phyloP scores from a whole-genome alignment of 2,797 vertebrate genomes.

The Spondyliosoma cantharus region DNA sequence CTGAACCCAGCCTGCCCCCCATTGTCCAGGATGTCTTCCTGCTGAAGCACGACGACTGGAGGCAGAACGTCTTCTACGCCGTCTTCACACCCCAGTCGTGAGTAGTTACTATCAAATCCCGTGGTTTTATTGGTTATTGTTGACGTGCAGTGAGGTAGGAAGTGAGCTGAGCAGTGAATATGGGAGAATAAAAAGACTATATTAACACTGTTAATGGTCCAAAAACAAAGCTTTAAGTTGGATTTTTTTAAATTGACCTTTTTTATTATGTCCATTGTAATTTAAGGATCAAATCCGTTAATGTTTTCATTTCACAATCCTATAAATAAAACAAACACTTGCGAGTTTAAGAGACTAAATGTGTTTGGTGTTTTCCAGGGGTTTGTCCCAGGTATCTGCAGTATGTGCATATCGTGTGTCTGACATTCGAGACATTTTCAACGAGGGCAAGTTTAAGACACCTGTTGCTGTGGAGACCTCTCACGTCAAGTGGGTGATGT shows the following conservation, averaged over 20 bases:
- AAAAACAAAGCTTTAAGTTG: background rate
- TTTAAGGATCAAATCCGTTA: background rate
- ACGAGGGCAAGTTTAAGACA: slow-evolving; percentile 85
- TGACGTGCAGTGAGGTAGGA: background rate
- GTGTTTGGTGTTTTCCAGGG: slow-evolving; percentile 66
- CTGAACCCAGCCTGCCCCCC: slow-evolving; percentile 83
- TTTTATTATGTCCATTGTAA: background rate
- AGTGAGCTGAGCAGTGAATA: background rate
- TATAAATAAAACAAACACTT: background rate
- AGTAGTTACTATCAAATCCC: slow-evolving; percentile 47
- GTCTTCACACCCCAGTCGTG: slow-evolving; percentile 86
- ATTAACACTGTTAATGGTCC: background rate
- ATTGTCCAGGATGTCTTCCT: slow-evolving; percentile 88
- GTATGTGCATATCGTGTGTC: slow-evolving; percentile 78
- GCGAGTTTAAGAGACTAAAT: background rate
- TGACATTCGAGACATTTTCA: slow-evolving; percentile 79
- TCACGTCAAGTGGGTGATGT: slow-evolving; percentile 83
- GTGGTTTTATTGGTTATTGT: background rate
- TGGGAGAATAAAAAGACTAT: background rate
- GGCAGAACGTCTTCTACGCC: slow-evolving; percentile 84
- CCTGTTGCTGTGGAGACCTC: slow-evolving; percentile 77
- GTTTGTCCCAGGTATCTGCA: slow-evolving; percentile 79
- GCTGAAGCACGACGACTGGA: slow-evolving; percentile 81
- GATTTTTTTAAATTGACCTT: too few species aligned
- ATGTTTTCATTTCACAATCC: background rate